These are phyloP conservation scores for Solea senegalensis DNA, from an alignment of 2,113 vertebrate genomes.

Conservation along the genomic window DNA sequence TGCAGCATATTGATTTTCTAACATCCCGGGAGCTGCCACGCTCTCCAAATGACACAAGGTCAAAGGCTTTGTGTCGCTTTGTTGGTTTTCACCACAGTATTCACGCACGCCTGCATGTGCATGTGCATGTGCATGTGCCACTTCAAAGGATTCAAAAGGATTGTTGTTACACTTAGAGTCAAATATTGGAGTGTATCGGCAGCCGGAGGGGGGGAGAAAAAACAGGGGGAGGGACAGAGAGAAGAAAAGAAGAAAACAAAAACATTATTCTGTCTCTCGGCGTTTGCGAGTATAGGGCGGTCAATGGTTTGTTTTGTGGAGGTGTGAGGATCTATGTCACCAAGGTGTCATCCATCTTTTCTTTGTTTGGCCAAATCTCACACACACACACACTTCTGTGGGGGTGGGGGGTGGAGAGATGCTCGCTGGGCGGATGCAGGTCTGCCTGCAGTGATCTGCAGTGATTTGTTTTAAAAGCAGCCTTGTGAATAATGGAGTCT, in stretches of 20 bases:
- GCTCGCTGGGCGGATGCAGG: conserved; percentile 2
- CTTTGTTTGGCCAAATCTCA: conserved; percentile 3
- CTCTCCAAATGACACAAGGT: conserved; percentile 67
- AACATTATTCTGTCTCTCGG: conserved; percentile 53
- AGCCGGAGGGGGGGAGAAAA: conserved; percentile 30
- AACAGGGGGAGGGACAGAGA: conserved; percentile 14
- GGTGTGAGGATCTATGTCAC: conserved; percentile 65
- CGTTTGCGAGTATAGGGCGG: conserved; percentile 56
- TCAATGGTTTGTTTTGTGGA: conserved; percentile 73
- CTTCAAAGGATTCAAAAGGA: conserved; percentile 47
- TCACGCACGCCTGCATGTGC: conserved; percentile 44
- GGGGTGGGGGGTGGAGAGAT: conserved; percentile 9
- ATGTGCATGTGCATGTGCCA: neutral
- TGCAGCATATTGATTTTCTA: conserved; percentile 74
- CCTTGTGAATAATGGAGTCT: conserved; percentile 69
- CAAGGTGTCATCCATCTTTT: conserved; percentile 59
- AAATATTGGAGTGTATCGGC: conserved; percentile 59
- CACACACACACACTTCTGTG: conserved; percentile 6
- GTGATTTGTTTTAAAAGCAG: conserved; percentile 71
- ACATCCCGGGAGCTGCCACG: conserved; percentile 62
- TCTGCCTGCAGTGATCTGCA: conserved; percentile 44
- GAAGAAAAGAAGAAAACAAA: conserved; percentile 7
- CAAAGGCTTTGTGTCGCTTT: conserved; percentile 60
- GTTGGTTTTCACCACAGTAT: conserved; percentile 28
- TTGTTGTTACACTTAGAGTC: conserved; percentile 64